Evolutionary conservation across 2,888 invertebrate genomes (phyloP), one percentile per base, ranked within the genome.

Genomic region (Pandemis heparana): DNA sequence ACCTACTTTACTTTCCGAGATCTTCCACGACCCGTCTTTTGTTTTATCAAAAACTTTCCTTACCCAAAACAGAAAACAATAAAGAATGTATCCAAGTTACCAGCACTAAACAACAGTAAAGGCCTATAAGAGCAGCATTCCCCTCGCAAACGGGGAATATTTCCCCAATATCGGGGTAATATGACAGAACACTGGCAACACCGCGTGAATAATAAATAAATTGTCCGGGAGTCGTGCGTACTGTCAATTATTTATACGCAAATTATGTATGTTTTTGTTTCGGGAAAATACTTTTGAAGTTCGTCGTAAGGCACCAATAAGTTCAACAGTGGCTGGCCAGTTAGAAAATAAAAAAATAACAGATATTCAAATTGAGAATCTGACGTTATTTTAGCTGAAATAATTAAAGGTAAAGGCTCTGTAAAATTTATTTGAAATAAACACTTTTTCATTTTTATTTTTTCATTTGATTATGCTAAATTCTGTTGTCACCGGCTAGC

Each of bases 181-280:
- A 92, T 92, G 92, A 92, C 92, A 92, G 90, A 90, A 88, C 89
- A 90, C 87, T 89, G 88, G 92, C 89, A 89, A 90, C 91, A 91
- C 83, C 80, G 83, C 82, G 82, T 93, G 92, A 94, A 94, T 94
- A 92, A 94, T 93, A 92, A 87, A 92, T 92, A 89, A 85, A 85
- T 85, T 86, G 86, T 82, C 81, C 85, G 89, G 88, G 89, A 88
- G 88, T 83, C 85, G 82, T 82, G 87, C 85, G 87, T 85, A 83
- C 83, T 83, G 89, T 92, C 92, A 92, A 92, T 93, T 92, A 93
- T 93, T 92, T 92, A 93, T 87, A 86, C 85, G 84, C 85, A 92
- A 91, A 92, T 92, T 92, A 92, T 90, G 89, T 90, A 89, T 85
- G 83, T 82, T 82, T 79, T 77, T 78, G 76, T 78, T 78, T 77